Evolutionary conservation across 2,888 invertebrate genomes (phyloP), one percentile per base, ranked within the genome.

Genomic region (Oscheius onirici): DNA sequence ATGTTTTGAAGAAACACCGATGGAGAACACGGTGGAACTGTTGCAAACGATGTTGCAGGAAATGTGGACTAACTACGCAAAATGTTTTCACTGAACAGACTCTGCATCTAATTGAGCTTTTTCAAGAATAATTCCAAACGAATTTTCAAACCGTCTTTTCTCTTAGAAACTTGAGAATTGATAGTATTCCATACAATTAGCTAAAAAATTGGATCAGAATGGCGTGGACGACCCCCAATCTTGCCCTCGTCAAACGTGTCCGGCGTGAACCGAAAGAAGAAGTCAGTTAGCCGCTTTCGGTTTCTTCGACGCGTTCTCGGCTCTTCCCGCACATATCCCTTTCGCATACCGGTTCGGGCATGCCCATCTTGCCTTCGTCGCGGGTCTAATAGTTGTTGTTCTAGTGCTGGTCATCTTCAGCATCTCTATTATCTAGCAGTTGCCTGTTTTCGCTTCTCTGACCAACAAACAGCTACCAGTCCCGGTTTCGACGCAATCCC

Each of bases 391-490:
- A 63, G 63, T 63, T 63, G 46, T 46, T 46, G 46, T 63, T 46
- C 22, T 17, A 22, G 17, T 17, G 17, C 20, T 17, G 46, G 49
- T 49, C 63, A 63, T 63, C 63, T 63, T 49, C 60, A 22, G 41
- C 60, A 40, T 44, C n/a, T 63, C 63, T 63, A 44, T 63, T 49
- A 44, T 46, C 46, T 44, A 63, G 63, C 63, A 63, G 46, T 63
- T 63, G 63, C 63, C 63, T 63, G 63, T 63, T 63, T 63, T 63
- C 63, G 46, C 63, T 34, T 34, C 63, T 46, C 63, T 63, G 63
- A 63, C 63, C 63, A 63, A 63, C 63, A 63, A 63, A 63, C 63
- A 63, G 63, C 63, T 63, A 63, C 63, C 63, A 63, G 63, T 63
- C 63, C 63, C 63, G 63, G 60, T 63, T 63, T 49, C 63, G 63